Evolutionary conservation across 2,888 invertebrate species (phyloP).

Genomic region (Hybos culiciformis): DNA sequence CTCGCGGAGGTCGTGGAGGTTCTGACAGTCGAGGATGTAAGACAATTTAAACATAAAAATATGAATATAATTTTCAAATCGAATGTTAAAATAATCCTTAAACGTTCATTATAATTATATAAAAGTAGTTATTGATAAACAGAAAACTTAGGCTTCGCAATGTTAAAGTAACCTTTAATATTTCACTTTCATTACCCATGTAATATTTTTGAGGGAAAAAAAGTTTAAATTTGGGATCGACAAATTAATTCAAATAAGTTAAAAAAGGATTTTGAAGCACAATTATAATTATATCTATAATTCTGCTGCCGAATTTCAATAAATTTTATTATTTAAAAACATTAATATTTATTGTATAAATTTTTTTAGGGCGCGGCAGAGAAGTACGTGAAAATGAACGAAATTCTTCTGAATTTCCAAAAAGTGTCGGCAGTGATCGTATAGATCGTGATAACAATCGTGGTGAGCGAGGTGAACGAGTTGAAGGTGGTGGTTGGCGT

Average conservation of each 20-base stretch:
- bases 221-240: too few species aligned
- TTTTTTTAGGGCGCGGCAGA: constrained; percentile 40
- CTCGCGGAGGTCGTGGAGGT: constrained; percentile 34
- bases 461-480: constrained; percentile 28
- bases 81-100: too few species aligned
- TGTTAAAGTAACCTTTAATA: not conserved
- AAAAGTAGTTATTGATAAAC: not conserved
- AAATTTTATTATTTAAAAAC: not conserved
- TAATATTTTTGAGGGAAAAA: too few species aligned
- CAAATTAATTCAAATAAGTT: too few species aligned
- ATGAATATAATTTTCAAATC: too few species aligned
- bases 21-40: constrained; percentile 43
- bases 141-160: not conserved
- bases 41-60: too few species aligned
- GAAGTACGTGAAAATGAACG: constrained; percentile 52
- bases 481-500: constrained; percentile 30
- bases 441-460: constrained; percentile 21
- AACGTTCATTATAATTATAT: too few species aligned
- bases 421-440: constrained; percentile 31
- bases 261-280: too few species aligned
- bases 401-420: constrained; percentile 31
- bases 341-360: not conserved
- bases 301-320: too few species aligned
- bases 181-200: not conserved
- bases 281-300: too few species aligned